These are phyloP conservation scores for Hermaeophaga mercurialis DNA, from an alignment of 2,888 invertebrate genomes.

Conservation along the genomic window DNA sequence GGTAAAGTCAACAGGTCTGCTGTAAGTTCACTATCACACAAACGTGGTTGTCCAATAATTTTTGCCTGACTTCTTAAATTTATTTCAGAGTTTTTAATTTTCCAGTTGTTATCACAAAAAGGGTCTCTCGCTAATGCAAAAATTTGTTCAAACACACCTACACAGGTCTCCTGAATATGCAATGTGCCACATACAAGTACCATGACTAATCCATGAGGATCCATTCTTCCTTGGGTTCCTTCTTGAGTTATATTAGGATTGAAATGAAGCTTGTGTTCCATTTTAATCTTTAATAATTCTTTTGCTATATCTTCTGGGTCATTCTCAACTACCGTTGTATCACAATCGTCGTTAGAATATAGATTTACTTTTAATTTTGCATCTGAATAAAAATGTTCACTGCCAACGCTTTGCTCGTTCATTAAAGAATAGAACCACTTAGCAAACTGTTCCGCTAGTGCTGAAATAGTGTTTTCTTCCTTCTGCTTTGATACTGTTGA, in stretches of 20 bases:
- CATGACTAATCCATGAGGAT: conserved; percentile 66
- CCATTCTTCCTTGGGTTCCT: conserved; percentile 64
- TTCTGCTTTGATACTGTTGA: conserved; percentile 2
- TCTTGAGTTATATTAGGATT: conserved; percentile 65
- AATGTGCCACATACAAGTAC: conserved; percentile 69
- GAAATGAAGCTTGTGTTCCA: conserved; percentile 61
- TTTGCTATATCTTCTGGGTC: conserved; percentile 53
- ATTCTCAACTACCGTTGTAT: conserved; percentile 46
- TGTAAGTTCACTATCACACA: conserved; percentile 47
- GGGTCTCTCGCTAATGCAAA: conserved; percentile 70
- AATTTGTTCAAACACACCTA: conserved; percentile 69
- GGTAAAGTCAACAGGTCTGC: conserved; percentile 44
- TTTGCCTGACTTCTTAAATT: conserved; percentile 54
- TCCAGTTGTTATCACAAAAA: conserved; percentile 68
- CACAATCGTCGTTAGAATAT: conserved; percentile 40
- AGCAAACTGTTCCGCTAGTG: conserved; percentile 62
- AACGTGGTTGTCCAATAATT: conserved; percentile 42
- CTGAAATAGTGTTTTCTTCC: conserved; percentile 48
- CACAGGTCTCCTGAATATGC: conserved; percentile 60
- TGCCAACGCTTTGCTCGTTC: conserved; percentile 56
- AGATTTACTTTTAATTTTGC: conserved; percentile 54
- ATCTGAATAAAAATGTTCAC: conserved; percentile 64
- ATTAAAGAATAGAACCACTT: conserved; percentile 64
- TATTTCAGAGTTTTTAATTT: conserved; percentile 65
- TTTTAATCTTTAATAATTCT: conserved; percentile 53